Evolutionary conservation across 2,797 vertebrate species (phyloP).

Genomic region (Rhincodon typus): DNA sequence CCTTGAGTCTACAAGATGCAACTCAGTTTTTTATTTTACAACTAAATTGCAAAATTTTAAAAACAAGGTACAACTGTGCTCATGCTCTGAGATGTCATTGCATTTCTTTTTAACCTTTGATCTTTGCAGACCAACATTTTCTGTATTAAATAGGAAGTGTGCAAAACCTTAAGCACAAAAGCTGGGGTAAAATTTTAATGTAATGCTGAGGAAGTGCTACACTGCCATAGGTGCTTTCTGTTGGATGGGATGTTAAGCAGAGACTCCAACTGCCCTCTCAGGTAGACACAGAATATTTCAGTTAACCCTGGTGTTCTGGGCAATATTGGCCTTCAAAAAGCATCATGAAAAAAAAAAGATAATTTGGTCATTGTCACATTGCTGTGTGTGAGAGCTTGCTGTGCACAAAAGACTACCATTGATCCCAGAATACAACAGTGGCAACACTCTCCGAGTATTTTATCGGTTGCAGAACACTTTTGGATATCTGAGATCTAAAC

Average conservation of each 20-base stretch:
- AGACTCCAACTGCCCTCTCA: neutral
- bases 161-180: neutral
- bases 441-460: no score
- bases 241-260: neutral
- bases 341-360: no score
- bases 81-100: neutral
- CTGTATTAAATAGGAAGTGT: neutral
- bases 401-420: neutral
- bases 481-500: neutral
- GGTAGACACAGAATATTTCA: neutral
- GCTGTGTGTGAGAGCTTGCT: neutral
- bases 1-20: neutral
- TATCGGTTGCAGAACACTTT: no score
- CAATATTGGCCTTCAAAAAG: no score
- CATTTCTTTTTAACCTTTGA: neutral
- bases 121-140: neutral
- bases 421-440: neutral
- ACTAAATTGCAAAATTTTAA: neutral
- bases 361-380: neutral
- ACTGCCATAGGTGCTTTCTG: neutral
- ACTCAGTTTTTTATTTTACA: neutral
- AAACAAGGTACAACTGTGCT: neutral
- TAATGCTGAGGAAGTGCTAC: neutral
- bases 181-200: neutral
- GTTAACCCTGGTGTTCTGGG: no score